Evolutionary conservation across 1,140 invertebrate genomes (phyloP), one percentile per base, ranked within the genome.

Genomic region (Carposina sasakii): DNA sequence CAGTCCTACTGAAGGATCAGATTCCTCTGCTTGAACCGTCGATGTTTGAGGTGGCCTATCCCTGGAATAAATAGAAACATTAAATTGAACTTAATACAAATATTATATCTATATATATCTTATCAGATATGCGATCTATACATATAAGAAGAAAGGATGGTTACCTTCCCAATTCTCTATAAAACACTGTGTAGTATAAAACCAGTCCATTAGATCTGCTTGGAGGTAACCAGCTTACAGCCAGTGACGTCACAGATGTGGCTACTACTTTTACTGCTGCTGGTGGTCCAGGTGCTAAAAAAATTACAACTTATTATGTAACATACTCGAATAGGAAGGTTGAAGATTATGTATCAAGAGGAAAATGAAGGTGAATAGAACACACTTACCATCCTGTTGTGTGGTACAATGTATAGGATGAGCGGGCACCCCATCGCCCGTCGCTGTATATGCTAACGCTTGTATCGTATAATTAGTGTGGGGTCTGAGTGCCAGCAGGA

Each of bases 381-480:
- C 17, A 20, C n/a, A 54, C 48, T 64, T 61, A 92, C 91, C 88
- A 78, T 96, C 92, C 82, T 96, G 92, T 54, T 94, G 91, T 1
- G 95, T 96, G 20, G 88, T 89, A 64, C 94, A 95, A 79, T 90
- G 92, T 60, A 96, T 88, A 24, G 93, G 89, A 43, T 83, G 76
- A 63, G 93, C 94, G 41, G 92, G 86, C 4, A 92, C 88, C 1
- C 95, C 95, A 64, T 96, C 94, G 0, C 95, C 95, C 1, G 91
- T 91, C 9, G 90, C 88, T 0, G 94, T 97, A 62, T 91, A 96
- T 8, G 95, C 95, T 53, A 95, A 71, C 0, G 96, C 92, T 57
- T 93, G 90, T 22, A 97, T 87, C n/a, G 92, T 95, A 76, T 96
- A 97, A 74, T 93, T 93, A 19, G 90, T 90, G 64, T 90, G 91